Percentiles rank a stretch among this genome's conserved stretches.
These are phyloP conservation scores for Selene dorsalis DNA, from an alignment of 2,797 vertebrate genomes.

Conservation along the genomic window DNA sequence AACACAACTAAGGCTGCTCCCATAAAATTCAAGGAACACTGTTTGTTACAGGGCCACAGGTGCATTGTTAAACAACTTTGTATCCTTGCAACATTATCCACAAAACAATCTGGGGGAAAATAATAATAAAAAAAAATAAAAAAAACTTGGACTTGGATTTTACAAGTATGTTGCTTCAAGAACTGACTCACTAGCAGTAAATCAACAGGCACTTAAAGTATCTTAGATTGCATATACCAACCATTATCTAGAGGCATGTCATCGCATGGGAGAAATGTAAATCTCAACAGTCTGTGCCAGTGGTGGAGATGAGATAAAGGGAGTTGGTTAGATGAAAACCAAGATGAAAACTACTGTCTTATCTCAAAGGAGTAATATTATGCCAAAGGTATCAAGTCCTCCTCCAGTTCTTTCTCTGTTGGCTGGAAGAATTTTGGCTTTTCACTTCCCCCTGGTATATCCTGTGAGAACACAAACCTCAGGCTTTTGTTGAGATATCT, in stretches of 20 bases:
- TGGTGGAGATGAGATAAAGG: background rate
- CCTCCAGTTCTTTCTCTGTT: background rate
- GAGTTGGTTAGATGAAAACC: background rate
- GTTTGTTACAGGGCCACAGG: background rate
- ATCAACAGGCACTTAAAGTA: background rate
- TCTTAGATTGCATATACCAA: background rate
- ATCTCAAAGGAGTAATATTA: background rate
- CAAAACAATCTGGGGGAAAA: background rate
- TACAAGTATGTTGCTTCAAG: background rate
- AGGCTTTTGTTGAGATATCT: conserved; percentile 8
- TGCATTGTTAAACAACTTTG: background rate
- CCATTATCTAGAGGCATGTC: background rate
- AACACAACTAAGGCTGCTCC: background rate
- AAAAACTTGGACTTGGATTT: background rate
- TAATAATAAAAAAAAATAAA: background rate
- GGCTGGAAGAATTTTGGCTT: background rate
- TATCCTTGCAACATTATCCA: background rate
- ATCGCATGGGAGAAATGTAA: background rate
- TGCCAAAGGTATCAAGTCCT: background rate
- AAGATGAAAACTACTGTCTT: background rate
- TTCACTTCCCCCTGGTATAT: background rate
- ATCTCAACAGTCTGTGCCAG: background rate
- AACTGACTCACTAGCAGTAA: background rate
- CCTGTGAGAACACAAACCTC: background rate
- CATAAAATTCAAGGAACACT: background rate